These are phyloP conservation scores for Dryas iulia DNA, from an alignment of 1,140 invertebrate genomes.

Conservation along the genomic window DNA sequence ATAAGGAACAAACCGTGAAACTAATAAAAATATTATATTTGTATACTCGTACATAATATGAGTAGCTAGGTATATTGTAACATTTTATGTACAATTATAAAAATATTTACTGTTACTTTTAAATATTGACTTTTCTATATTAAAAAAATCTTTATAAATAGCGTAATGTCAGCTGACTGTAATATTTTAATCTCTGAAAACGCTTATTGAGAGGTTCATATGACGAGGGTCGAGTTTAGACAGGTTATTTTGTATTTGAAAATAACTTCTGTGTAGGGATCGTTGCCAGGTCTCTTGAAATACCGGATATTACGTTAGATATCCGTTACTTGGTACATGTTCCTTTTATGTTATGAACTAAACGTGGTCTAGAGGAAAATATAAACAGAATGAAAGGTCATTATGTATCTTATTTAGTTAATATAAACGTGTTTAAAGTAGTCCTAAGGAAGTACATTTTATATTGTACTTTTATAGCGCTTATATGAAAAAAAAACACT, in stretches of 20 bases:
- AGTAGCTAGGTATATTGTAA: too few species aligned
- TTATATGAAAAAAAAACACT: too few species aligned
- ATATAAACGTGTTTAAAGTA: too few species aligned
- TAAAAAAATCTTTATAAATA: background rate
- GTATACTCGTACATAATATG: too few species aligned
- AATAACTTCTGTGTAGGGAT: background rate
- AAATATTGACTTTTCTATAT: too few species aligned
- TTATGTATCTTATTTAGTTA: background rate
- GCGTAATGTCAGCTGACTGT: background rate
- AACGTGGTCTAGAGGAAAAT: background rate
- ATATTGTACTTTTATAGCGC: too few species aligned
- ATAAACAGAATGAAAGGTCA: background rate
- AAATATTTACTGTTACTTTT: too few species aligned
- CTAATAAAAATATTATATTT: too few species aligned
- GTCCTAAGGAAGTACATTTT: too few species aligned
- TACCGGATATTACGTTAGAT: background rate
- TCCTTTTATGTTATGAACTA: background rate
- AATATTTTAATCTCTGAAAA: background rate
- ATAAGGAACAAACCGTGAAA: too few species aligned
- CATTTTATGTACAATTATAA: too few species aligned
- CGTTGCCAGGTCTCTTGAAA: background rate
- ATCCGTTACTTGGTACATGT: background rate
- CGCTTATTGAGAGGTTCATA: background rate
- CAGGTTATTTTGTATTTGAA: constrained; percentile 1
- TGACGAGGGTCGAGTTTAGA: background rate